These are phyloP conservation scores for Apodemus agrarius DNA, from an alignment of 2,797 vertebrate genomes.

Conservation along the genomic window DNA sequence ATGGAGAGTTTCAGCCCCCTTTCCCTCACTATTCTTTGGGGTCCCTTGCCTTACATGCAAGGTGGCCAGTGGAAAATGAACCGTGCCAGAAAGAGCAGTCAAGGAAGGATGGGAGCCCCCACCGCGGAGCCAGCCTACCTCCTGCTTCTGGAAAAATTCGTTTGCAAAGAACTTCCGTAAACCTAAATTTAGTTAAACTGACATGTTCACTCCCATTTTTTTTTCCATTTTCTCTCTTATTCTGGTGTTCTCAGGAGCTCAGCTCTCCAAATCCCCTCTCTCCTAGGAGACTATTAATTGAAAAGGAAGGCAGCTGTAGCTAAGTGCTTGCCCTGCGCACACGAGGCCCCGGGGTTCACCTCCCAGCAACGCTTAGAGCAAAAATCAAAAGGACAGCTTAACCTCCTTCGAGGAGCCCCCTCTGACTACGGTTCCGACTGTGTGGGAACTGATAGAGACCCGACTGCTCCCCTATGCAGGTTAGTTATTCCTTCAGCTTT, in stretches of 20 bases:
- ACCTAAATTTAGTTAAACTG: neutral
- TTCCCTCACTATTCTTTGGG: neutral
- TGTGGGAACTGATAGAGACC: neutral
- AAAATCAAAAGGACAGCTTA: neutral
- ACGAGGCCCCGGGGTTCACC: neutral
- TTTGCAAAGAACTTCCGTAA: neutral
- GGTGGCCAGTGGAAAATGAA: neutral
- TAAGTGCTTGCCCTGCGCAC: neutral
- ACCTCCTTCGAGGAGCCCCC: neutral
- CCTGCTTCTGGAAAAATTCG: neutral
- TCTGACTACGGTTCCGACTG: neutral
- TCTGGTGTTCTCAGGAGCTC: conserved; percentile 1
- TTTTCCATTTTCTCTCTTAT: neutral
- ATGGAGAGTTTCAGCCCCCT: neutral
- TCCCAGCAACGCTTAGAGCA: neutral
- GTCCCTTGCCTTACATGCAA: neutral
- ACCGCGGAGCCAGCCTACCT: neutral
- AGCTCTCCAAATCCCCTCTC: neutral
- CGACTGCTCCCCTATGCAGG: rapidly evolving
- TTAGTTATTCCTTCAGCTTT: neutral
- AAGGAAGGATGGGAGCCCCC: neutral
- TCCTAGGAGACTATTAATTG: neutral
- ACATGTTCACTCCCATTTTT: neutral
- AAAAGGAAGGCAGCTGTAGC: neutral
- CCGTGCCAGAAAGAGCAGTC: neutral